Evolutionary conservation across 2,888 invertebrate genomes (phyloP).

Genomic region (Eupithecia abbreviata): DNA sequence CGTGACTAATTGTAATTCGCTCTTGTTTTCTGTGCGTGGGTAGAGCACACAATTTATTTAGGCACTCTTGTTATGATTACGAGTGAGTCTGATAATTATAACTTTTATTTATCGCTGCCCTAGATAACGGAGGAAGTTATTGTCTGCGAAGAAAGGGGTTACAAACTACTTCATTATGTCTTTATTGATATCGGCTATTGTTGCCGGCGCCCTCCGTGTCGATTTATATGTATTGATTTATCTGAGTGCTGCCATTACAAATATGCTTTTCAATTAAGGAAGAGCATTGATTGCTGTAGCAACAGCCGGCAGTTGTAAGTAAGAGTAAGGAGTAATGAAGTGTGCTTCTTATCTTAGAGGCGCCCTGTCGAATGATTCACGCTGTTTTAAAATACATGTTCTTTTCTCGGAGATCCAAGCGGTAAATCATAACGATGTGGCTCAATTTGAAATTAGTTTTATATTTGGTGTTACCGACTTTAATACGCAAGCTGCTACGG

Average conservation of each 20-base stretch:
- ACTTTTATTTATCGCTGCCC: constrained; percentile 43
- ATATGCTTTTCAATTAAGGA: constrained; percentile 9
- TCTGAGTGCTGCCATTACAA: not conserved
- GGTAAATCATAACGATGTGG: constrained; percentile 62
- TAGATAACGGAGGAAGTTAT: constrained; percentile 56
- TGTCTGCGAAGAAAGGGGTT: constrained; percentile 55
- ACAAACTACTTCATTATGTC: constrained; percentile 46
- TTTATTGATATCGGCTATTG: constrained; percentile 12
- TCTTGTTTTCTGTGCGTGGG: constrained; percentile 45
- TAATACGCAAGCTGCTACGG: not conserved
- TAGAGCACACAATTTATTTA: constrained; percentile 38
- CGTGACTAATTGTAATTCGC: constrained; percentile 44
- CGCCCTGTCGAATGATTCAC: constrained; percentile 62
- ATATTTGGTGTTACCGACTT: constrained; percentile 27
- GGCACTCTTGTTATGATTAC: constrained; percentile 33
- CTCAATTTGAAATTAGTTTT: constrained; percentile 49
- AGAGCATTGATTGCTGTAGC: constrained; percentile 16
- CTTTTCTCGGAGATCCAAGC: constrained; percentile 54
- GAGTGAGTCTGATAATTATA: constrained; percentile 40
- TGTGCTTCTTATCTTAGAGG: constrained; percentile 19
- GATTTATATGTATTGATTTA: not conserved
- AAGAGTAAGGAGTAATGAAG: not conserved
- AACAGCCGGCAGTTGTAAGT: constrained; percentile 18
- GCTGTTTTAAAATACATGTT: constrained; percentile 67
- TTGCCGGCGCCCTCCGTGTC: not conserved